phyloP scores from a whole-genome alignment of 2,888 invertebrate genomes.

The Andrena chrysosceles region DNA sequence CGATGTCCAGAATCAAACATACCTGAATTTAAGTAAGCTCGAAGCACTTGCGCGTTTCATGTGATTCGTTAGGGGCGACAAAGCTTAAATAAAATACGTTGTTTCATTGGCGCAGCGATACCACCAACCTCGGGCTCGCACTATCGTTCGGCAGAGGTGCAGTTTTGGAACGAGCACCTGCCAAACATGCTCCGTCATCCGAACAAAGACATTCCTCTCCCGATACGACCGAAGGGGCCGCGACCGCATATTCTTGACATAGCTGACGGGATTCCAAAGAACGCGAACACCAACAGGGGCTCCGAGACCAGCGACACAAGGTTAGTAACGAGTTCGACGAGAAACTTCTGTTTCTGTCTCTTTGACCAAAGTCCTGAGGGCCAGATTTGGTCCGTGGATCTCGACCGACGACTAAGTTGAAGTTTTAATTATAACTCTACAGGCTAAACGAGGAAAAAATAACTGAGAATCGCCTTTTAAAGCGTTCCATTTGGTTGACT shows the following conservation, averaged over 20 bases:
- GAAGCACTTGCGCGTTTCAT: neutral
- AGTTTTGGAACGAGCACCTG: constrained; percentile 94
- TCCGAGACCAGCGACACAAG: constrained; percentile 57
- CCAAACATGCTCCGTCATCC: constrained; percentile 89
- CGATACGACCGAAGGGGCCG: constrained; percentile 72
- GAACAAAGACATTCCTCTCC: constrained; percentile 67
- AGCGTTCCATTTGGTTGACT: too few species aligned
- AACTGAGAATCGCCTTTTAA: too few species aligned
- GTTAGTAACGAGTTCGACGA: constrained; percentile 46
- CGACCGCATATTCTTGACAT: constrained; percentile 77
- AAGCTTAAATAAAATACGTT: constrained; percentile 9
- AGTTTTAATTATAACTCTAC: neutral
- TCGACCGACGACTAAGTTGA: neutral
- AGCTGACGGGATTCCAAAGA: constrained; percentile 76
- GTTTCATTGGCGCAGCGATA: constrained; percentile 87
- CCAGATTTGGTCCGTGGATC: neutral
- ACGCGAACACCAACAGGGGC: constrained; percentile 72
- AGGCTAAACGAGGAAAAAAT: neutral
- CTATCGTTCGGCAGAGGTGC: constrained; percentile 92
- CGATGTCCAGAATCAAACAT: constrained; percentile 90
- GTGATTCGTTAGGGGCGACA: neutral
- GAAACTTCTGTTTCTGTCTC: neutral
- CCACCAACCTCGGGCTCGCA: constrained; percentile 91
- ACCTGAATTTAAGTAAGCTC: constrained; percentile 90
- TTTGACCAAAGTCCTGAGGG: neutral